Evolutionary conservation across 2,113 vertebrate genomes (phyloP).

Genomic region (Nymphicus hollandicus): DNA sequence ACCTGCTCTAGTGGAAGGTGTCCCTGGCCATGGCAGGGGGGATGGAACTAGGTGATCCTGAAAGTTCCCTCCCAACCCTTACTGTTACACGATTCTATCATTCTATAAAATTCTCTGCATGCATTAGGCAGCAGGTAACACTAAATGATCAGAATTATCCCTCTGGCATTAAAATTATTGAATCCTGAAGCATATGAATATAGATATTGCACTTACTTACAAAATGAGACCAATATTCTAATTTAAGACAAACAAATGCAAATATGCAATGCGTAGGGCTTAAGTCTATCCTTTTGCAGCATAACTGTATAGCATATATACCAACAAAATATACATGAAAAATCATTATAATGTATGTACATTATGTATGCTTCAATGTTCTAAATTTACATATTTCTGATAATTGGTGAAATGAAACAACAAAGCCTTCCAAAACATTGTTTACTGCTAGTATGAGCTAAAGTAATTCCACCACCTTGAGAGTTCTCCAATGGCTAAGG

Average conservation of each 20-base stretch:
- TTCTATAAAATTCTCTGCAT: neutral
- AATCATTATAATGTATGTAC: neutral
- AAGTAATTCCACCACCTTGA: neutral
- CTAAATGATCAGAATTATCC: neutral
- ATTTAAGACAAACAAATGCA: neutral
- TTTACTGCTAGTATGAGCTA: neutral
- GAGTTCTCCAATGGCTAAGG: neutral
- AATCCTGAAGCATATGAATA: neutral
- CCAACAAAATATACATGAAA: neutral
- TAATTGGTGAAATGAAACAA: neutral
- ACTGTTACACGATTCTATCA: neutral
- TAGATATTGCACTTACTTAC: neutral
- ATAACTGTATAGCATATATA: neutral
- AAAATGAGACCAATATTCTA: neutral
- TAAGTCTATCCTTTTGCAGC: neutral
- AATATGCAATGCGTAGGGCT: neutral
- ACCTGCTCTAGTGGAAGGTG: neutral
- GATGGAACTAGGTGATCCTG: neutral
- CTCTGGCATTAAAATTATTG: neutral
- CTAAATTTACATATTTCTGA: neutral
- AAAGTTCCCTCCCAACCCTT: neutral
- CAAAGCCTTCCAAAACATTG: neutral
- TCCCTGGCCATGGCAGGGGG: neutral
- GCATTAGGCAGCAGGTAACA: neutral
- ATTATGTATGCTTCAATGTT: neutral